Evolutionary conservation across 2,888 invertebrate species (phyloP), one percentile per base, ranked within the genome.

Genomic region (Gastrophysa polygoni): DNA sequence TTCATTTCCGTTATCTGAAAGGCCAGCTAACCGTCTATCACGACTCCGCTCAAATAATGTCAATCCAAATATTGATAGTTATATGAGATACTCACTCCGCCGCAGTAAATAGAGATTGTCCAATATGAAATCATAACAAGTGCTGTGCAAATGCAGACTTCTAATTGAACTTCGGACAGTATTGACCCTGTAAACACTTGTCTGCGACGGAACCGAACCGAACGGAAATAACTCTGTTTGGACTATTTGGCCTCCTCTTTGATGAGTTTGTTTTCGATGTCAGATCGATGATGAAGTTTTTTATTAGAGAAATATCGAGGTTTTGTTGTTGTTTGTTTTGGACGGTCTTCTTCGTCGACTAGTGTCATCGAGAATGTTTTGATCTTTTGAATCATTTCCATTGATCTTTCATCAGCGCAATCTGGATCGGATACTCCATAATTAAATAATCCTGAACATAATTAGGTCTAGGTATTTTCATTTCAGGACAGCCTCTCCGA

Each of bases 121-220:
- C 78, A 80, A 80, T 81, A 81, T 81, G 80, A 81, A 81, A 81
- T 81, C 80, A 80, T 81, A 81, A 81, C 81, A 80, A 81, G 81
- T 78, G 81, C 75, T 78, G 67, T 71, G 80, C 77, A 81, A 81
- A 81, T 81, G 81, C 76, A 73, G 77, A 73, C 74, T 77, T 78
- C 81, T 81, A 81, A 81, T 81, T 81, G 81, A 81, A 81, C 80
- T 80, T 80, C 78, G 79, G 80, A 74, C 77, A 73, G 74, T 81
- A 79, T 81, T 81, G 81, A 81, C 81, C 80, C 76, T 79, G 81
- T 80, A 81, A 81, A 81, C 80, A 81, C 81, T 81, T 79, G 79
- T 79, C 77, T 68, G 38, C 70, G 76, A 77, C 80, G 79, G 79
- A 79, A 79, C 80, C 77, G 79, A 72, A 69, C 14, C 20, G 11